phyloP scores from a whole-genome alignment of 2,888 invertebrate genomes.

The Nyleta sp. region DNA sequence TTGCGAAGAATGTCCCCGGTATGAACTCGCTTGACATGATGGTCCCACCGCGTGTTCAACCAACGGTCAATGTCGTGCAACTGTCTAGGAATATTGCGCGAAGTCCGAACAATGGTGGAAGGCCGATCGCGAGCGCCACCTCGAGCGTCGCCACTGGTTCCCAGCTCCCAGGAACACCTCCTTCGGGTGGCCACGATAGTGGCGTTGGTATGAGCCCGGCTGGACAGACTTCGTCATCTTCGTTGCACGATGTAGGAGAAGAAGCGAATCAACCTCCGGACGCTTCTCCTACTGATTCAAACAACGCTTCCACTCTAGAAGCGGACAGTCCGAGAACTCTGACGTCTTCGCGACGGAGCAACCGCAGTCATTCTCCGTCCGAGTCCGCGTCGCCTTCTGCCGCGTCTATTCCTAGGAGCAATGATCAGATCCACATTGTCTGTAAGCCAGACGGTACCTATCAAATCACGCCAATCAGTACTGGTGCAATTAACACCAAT shows the following conservation, averaged over 20 bases:
- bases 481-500: constrained; percentile 70
- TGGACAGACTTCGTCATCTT: constrained; percentile 79
- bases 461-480: constrained; percentile 76
- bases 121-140: constrained; percentile 48
- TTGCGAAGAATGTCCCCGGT: constrained; percentile 84
- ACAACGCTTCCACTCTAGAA: constrained; percentile 74
- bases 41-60: constrained; percentile 83
- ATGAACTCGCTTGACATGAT: constrained; percentile 85
- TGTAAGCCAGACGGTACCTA: constrained; percentile 79
- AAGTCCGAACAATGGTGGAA: constrained; percentile 77
- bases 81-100: constrained; percentile 82
- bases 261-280: constrained; percentile 79
- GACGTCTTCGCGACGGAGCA: constrained; percentile 46
- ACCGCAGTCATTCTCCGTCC: constrained; percentile 75
- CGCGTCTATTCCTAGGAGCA: constrained; percentile 71
- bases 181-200: constrained; percentile 80
- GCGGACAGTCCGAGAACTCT: constrained; percentile 71
- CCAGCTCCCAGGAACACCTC: constrained; percentile 79
- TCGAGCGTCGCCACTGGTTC: constrained; percentile 75
- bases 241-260: constrained; percentile 79
- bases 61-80: constrained; percentile 85
- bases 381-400: constrained; percentile 76
- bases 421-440: constrained; percentile 78
- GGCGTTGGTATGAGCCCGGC: constrained; percentile 81
- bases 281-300: constrained; percentile 74